Conservation (phyloP, 2,797 vertebrate species). For the Parambassis ranga region DNA sequence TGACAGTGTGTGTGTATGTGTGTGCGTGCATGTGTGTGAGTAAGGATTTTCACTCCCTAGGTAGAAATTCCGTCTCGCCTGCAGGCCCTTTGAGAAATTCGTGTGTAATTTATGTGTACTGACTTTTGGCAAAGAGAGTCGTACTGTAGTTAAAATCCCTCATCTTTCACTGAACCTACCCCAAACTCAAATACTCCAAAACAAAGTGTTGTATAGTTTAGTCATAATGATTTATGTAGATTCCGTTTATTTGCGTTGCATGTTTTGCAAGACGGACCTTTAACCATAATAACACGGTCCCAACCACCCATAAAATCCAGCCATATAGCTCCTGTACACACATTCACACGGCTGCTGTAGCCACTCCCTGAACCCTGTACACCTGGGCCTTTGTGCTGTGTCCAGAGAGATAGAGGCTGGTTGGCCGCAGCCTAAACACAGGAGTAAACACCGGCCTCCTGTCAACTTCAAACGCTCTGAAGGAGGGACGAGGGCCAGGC, state of each 20-base stretch:
- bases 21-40: background rate
- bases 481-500: conserved; percentile 30
- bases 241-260: background rate
- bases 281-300: background rate
- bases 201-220: background rate
- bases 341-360: background rate
- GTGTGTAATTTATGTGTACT: conserved; percentile 32
- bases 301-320: background rate
- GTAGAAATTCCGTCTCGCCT: conserved; percentile 19
- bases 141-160: conserved; percentile 1
- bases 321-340: background rate
- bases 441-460: conserved; percentile 53
- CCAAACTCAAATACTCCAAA: background rate
- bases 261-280: background rate
- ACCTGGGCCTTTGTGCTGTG: conserved; percentile 71
- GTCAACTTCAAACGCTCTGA: conserved; percentile 71
- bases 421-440: conserved; percentile 32
- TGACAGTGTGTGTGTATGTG: background rate
- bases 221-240: background rate
- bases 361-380: conserved; percentile 22
- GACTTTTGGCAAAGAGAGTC: conserved; percentile 16
- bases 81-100: conserved; percentile 26
- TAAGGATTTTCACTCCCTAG: background rate
- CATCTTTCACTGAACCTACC: background rate
- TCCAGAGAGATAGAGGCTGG: conserved; percentile 33